These are phyloP conservation scores for Radopholus similis DNA, from an alignment of 1,140 invertebrate genomes.

Conservation along the genomic window DNA sequence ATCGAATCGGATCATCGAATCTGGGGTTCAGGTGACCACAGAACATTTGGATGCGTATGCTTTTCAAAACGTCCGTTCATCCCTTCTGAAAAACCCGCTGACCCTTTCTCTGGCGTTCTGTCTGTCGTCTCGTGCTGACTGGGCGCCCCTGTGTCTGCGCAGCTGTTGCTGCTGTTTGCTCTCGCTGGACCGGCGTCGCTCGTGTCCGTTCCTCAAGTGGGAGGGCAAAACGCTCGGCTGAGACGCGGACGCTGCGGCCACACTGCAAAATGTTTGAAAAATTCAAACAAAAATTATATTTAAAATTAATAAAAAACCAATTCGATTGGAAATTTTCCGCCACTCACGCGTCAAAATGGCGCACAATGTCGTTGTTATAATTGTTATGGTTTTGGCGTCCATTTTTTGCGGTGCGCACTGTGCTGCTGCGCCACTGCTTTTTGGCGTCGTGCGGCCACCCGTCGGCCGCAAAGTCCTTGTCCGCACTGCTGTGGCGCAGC, in stretches of 20 bases:
- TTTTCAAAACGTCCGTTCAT: not conserved
- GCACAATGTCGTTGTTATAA: not conserved
- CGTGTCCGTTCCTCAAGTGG: not conserved
- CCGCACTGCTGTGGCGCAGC: slow-evolving; percentile 10
- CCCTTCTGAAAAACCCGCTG: too few species aligned
- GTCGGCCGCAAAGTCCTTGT: not conserved
- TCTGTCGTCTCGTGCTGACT: too few species aligned
- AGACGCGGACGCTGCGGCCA: too few species aligned
- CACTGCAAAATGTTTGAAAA: too few species aligned
- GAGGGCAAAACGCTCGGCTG: too few species aligned
- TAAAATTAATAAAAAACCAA: too few species aligned
- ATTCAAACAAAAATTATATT: too few species aligned
- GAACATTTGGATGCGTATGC: not conserved
- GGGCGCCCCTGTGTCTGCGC: too few species aligned
- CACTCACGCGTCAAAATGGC: not conserved
- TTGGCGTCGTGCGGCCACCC: not conserved
- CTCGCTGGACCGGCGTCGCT: not conserved
- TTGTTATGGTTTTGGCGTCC: too few species aligned
- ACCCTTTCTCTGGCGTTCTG: too few species aligned
- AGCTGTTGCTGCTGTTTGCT: not conserved
- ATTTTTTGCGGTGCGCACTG: not conserved
- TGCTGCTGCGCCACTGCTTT: slow-evolving; percentile 1
- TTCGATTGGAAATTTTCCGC: not conserved
- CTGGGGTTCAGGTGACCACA: not conserved
- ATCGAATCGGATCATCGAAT: not conserved